Conservation (phyloP, 2,113 vertebrate species). For the Nycticryphes semicollaris region DNA sequence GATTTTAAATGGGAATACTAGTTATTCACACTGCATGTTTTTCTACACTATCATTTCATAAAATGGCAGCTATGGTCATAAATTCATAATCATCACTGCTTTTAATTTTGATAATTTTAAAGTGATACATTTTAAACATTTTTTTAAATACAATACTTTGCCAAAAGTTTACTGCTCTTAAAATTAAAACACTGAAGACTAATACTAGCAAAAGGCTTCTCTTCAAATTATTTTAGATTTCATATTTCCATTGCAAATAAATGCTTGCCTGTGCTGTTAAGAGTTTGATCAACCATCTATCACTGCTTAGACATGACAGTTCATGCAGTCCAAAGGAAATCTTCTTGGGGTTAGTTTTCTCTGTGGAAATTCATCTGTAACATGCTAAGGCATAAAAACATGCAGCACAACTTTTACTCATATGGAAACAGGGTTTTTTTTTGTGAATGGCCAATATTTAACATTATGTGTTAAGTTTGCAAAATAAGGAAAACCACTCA, state of each 20-base stretch:
- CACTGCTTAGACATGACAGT: neutral
- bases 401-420: neutral
- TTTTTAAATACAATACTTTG: neutral
- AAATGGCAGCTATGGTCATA: neutral
- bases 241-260: neutral
- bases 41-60: neutral
- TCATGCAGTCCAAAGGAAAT: neutral
- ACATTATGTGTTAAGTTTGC: neutral
- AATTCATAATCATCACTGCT: neutral
- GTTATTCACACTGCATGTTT: neutral
- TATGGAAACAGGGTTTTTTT: neutral
- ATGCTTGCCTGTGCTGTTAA: neutral
- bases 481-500: neutral
- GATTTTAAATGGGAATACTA: neutral
- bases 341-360: neutral
- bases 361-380: neutral
- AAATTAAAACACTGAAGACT: neutral
- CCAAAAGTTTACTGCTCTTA: neutral
- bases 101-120: neutral
- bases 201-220: neutral
- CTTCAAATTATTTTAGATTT: neutral
- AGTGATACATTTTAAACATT: neutral
- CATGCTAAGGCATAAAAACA: neutral
- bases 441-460: neutral
- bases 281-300: neutral